Conservation (phyloP, 2,113 vertebrate species). For the Astur gentilis region DNA sequence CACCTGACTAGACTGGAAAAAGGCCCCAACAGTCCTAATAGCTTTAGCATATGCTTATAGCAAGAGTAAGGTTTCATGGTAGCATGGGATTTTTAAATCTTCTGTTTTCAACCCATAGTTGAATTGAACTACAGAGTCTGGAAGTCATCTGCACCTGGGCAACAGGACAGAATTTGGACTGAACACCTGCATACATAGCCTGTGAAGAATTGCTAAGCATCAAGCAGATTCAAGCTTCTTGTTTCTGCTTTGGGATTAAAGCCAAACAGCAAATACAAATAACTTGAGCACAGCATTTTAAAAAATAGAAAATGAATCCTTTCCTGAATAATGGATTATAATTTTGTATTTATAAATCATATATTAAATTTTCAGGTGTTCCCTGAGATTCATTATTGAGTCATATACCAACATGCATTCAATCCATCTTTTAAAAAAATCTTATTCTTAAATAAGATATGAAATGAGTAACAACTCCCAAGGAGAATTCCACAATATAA, state of each 20-base stretch:
- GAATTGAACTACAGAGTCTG: neutral
- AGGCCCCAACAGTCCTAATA: neutral
- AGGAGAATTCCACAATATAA: slow-evolving; percentile 15
- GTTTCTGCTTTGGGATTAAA: neutral
- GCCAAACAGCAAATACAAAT: neutral
- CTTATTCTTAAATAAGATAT: neutral
- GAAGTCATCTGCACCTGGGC: neutral
- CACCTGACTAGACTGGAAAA: neutral
- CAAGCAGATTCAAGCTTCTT: neutral
- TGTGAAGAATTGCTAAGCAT: neutral
- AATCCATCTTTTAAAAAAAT: neutral
- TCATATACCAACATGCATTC: neutral
- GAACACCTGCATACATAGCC: neutral
- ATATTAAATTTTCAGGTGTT: neutral
- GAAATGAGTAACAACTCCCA: neutral
- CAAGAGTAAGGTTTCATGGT: neutral
- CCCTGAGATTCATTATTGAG: neutral
- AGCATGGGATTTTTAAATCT: neutral
- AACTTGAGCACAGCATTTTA: neutral
- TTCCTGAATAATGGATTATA: neutral
- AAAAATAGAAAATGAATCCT: neutral
- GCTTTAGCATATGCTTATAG: neutral
- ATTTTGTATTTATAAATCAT: neutral
- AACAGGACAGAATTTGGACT: neutral
- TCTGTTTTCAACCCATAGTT: neutral